phyloP scores from a whole-genome alignment of 2,888 invertebrate genomes.

The Archaeoteleia sp. region DNA sequence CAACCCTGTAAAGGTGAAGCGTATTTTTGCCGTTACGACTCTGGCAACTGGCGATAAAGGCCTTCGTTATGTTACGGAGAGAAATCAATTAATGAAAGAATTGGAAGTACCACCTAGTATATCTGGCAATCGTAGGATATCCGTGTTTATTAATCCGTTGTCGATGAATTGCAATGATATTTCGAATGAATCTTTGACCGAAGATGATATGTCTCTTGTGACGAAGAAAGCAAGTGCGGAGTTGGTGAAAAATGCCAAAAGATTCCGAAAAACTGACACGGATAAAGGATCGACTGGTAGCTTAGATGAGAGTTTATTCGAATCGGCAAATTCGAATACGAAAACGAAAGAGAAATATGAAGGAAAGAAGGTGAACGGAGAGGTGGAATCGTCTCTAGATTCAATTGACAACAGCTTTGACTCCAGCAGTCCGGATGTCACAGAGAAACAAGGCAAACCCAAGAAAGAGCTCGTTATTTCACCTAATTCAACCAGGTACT shows the following conservation, averaged over 20 bases:
- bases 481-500: slow-evolving; percentile 54
- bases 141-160: slow-evolving; percentile 82
- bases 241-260: slow-evolving; percentile 68
- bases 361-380: slow-evolving; percentile 68
- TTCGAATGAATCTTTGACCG: slow-evolving; percentile 70
- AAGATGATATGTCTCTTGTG: slow-evolving; percentile 62
- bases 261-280: slow-evolving; percentile 69
- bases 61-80: slow-evolving; percentile 74
- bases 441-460: slow-evolving; percentile 57
- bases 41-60: slow-evolving; percentile 74
- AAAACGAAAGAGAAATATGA: slow-evolving; percentile 67
- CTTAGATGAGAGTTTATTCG: slow-evolving; percentile 70
- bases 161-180: slow-evolving; percentile 69
- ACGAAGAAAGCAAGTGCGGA: slow-evolving; percentile 64
- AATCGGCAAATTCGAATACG: slow-evolving; percentile 58
- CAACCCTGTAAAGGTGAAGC: slow-evolving; percentile 74
- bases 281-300: slow-evolving; percentile 69
- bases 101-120: slow-evolving; percentile 76
- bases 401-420: slow-evolving; percentile 71
- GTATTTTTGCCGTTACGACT: slow-evolving; percentile 78
- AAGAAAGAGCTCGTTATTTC: slow-evolving; percentile 62
- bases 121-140: slow-evolving; percentile 77
- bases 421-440: slow-evolving; percentile 69
- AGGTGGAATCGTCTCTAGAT: slow-evolving; percentile 69
- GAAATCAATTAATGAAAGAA: slow-evolving; percentile 73